A percentile compares a stretch with the other conserved stretches of the same genome.
Evolutionary conservation across 2,888 invertebrate genomes (phyloP).

Genomic region (Clepsis dumicolana): DNA sequence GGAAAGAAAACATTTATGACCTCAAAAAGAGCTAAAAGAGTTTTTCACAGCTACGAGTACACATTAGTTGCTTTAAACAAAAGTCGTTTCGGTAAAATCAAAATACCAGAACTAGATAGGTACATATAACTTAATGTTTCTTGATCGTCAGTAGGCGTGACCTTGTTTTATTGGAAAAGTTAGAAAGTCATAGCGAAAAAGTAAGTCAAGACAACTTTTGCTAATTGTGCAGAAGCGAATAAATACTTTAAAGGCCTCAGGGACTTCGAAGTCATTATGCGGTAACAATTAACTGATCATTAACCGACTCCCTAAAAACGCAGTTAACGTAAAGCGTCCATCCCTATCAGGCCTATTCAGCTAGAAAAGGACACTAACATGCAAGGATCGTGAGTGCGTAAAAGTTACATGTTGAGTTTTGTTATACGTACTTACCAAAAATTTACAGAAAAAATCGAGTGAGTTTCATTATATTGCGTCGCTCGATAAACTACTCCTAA

Average conservation of each 20-base stretch:
- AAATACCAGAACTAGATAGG: too few species aligned
- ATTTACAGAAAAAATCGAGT: too few species aligned
- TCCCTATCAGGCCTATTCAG: neutral
- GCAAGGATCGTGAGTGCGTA: too few species aligned
- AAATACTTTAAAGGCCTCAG: constrained; percentile 2
- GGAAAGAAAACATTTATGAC: too few species aligned
- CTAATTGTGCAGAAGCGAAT: constrained; percentile 12
- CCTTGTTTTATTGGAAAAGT: neutral
- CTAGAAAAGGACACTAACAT: neutral
- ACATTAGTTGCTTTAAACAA: too few species aligned
- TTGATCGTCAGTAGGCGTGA: neutral
- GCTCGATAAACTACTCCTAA: too few species aligned
- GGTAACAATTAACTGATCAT: constrained; percentile 10
- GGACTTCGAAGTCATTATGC: constrained; percentile 1
- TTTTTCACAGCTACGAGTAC: too few species aligned
- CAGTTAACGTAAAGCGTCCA: neutral
- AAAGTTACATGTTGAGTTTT: too few species aligned
- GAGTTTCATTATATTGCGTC: too few species aligned
- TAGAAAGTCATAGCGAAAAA: neutral
- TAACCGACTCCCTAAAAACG: constrained; percentile 7
- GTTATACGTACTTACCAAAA: neutral
- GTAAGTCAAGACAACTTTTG: constrained; percentile 1
- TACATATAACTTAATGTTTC: neutral
- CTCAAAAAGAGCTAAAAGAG: too few species aligned
- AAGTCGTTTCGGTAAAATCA: too few species aligned